phyloP scores from a whole-genome alignment of 92 coral and sea anemone species.

The Palythoa heliodiscus region DNA sequence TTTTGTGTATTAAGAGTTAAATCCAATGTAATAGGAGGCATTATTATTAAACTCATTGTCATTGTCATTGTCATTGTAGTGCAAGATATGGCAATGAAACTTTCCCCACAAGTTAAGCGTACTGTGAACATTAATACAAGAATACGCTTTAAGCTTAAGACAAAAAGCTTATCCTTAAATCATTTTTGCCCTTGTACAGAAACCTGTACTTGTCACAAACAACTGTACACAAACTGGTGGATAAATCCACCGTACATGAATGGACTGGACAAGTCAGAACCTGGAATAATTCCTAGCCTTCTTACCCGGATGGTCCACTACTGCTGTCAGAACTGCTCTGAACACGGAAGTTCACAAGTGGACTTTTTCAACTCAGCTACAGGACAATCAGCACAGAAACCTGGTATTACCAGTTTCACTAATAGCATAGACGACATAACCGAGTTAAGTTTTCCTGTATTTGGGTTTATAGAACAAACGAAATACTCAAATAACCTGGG shows the following conservation, averaged over 20 bases:
- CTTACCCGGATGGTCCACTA: slow-evolving; percentile 36
- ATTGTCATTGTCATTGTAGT: too few relatives aligned
- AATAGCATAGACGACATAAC: slow-evolving; percentile 30
- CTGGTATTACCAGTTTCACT: slow-evolving; percentile 48
- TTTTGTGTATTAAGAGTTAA: too few relatives aligned
- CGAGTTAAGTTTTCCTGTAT: slow-evolving; percentile 57
- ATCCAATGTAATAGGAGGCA: too few relatives aligned
- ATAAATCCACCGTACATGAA: slow-evolving; percentile 55
- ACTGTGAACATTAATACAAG: too few relatives aligned
- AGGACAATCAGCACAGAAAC: slow-evolving; percentile 22
- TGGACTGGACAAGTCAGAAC: background rate
- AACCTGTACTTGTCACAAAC: slow-evolving; percentile 53
- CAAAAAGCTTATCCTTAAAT: background rate
- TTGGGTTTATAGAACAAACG: slow-evolving; percentile 52
- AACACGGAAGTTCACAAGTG: slow-evolving; percentile 29
- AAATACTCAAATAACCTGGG: slow-evolving; percentile 50
- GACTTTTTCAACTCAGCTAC: slow-evolving; percentile 15
- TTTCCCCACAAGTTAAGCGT: too few relatives aligned
- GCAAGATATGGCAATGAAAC: too few relatives aligned
- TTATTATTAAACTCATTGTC: too few relatives aligned
- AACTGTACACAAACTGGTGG: slow-evolving; percentile 60
- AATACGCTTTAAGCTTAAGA: background rate
- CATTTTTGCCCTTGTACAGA: slow-evolving; percentile 19
- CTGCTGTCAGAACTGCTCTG: slow-evolving; percentile 61
- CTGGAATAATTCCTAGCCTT: slow-evolving; percentile 51